phyloP scores from a whole-genome alignment of 1,140 invertebrate genomes.

The Drosophila baimaii region DNA sequence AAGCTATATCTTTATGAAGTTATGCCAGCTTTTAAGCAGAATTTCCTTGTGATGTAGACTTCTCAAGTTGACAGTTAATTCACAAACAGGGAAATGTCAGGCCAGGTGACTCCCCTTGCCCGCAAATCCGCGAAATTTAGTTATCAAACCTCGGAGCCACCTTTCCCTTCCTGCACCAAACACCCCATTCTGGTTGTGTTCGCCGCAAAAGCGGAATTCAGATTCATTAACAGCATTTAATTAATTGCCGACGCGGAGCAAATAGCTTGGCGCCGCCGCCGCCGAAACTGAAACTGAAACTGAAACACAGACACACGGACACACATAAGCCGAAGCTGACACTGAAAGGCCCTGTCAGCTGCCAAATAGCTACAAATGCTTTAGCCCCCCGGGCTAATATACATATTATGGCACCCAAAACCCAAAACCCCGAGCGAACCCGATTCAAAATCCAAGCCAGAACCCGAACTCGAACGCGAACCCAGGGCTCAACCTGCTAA shows the following conservation, averaged over 20 bases:
- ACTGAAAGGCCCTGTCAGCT: conserved; percentile 46
- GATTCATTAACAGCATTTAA: conserved; percentile 52
- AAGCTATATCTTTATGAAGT: neutral
- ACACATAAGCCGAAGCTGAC: conserved; percentile 30
- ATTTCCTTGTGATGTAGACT: neutral
- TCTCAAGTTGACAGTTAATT: conserved; percentile 7
- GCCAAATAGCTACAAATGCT: conserved; percentile 41
- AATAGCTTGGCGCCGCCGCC: conserved; percentile 47
- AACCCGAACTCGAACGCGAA: conserved; percentile 13
- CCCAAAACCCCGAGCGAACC: neutral
- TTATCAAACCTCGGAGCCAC: neutral
- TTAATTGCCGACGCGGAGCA: conserved; percentile 57
- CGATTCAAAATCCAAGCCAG: neutral
- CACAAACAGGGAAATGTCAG: conserved; percentile 17
- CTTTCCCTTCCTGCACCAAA: conserved; percentile 8
- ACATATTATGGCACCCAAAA: conserved; percentile 19
- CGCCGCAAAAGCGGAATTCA: conserved; percentile 39
- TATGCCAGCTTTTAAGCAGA: no score
- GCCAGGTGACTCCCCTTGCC: conserved; percentile 13
- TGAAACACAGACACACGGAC: conserved; percentile 9
- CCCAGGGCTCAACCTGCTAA: conserved; percentile 45
- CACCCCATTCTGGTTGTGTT: conserved; percentile 11
- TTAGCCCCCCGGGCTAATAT: conserved; percentile 52
- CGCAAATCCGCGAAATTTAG: conserved; percentile 20
- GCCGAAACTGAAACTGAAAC: conserved; percentile 36